phyloP scores from a whole-genome alignment of 2,113 vertebrate genomes.

The Balaeniceps rex region DNA sequence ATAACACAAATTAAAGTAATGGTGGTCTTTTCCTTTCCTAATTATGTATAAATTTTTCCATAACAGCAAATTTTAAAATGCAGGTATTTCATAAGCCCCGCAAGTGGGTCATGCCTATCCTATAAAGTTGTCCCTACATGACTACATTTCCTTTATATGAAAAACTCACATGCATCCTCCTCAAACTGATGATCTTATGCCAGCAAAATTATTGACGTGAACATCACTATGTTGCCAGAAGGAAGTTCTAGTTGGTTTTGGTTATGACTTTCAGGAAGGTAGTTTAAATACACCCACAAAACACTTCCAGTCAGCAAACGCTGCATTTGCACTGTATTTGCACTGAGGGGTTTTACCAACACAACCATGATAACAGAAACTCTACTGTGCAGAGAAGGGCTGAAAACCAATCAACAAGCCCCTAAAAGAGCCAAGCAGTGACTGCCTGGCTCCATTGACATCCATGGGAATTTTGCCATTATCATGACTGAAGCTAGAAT shows the following conservation, averaged over 20 bases:
- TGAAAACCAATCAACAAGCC: not conserved
- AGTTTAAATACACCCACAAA: not conserved
- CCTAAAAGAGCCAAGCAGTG: not conserved
- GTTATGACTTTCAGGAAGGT: not conserved
- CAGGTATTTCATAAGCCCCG: not conserved
- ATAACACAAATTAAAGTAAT: not conserved
- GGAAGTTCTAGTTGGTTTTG: not conserved
- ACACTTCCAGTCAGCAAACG: not conserved
- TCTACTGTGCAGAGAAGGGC: fast-evolving
- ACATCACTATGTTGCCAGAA: not conserved
- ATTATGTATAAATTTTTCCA: not conserved
- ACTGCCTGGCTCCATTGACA: not conserved
- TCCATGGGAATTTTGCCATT: not conserved
- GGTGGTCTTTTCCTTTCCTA: not conserved
- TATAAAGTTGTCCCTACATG: not conserved
- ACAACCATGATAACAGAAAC: not conserved
- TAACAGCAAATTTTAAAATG: not conserved
- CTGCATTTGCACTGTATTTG: not conserved
- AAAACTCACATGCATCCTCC: not conserved
- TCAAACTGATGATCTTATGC: not conserved
- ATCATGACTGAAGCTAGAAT: not conserved
- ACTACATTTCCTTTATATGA: not conserved
- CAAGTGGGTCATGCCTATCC: not conserved
- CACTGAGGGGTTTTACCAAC: not conserved
- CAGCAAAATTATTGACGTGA: not conserved